A percentile compares a stretch with the other conserved stretches of the same genome.
These are phyloP conservation scores for Setophaga coronata DNA, from an alignment of 2,113 vertebrate species.

Conservation along the genomic window DNA sequence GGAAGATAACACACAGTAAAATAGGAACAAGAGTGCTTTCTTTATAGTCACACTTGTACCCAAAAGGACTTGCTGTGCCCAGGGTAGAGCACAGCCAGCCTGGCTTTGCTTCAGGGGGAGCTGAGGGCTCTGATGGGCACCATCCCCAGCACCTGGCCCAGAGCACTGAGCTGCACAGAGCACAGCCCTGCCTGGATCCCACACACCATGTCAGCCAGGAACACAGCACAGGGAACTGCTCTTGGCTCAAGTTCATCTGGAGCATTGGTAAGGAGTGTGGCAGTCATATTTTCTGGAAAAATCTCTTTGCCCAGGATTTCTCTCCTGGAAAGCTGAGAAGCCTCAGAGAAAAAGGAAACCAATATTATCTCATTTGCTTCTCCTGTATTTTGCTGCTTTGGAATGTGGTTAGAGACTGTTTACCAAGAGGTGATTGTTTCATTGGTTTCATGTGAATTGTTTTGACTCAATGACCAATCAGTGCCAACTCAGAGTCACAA, in stretches of 20 bases:
- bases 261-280: neutral
- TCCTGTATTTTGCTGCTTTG: too few species aligned
- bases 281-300: too few species aligned
- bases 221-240: accelerated
- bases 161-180: neutral
- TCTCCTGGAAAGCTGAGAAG: too few species aligned
- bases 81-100: neutral
- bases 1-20: neutral
- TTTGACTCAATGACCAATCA: too few species aligned
- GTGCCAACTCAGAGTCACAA: too few species aligned
- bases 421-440: too few species aligned
- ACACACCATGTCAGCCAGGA: accelerated
- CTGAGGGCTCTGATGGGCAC: neutral
- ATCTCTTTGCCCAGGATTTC: too few species aligned
- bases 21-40: neutral
- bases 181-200: neutral
- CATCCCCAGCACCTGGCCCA: neutral
- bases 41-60: neutral
- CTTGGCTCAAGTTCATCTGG: neutral
- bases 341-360: too few species aligned
- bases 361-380: too few species aligned
- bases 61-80: neutral
- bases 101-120: neutral
- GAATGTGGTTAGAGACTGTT: too few species aligned
- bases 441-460: too few species aligned